Base-by-base conservation (phyloP, 2,888 invertebrate genomes). In the Hypena proboscidalis region DNA sequence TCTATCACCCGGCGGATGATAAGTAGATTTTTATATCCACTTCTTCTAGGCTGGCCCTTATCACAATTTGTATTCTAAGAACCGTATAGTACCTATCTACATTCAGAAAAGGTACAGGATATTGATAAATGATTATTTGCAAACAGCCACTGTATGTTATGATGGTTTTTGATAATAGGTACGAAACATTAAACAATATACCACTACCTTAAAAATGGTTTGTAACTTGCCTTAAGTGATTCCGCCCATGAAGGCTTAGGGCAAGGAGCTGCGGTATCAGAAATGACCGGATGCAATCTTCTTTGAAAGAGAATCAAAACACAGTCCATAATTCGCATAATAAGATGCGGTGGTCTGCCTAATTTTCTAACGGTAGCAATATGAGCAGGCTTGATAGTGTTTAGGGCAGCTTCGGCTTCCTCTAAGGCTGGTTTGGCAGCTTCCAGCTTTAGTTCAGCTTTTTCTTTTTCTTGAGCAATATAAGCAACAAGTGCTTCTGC, bases 261-360 rank as follows among this genome's bases (percentile, higher is more conserved):
- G 74, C 97, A 97, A 0, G 95, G 94, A 0, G 95, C 94, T 17
- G 96, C 93, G 0, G 94, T 93, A 77, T 99, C 99, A 2, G 95
- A 92, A 62, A 95, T 94, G 3, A 96, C 93, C 0, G 96, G 93
- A 77, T 98, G 97, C 29, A 98, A 77, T 81, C 95, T 95, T 51
- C 97, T 93, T 90, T 98, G 98, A 77, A 99, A 99, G 13, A 99
- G 87, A 64, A 99, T 95, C 63, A 98, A 79, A 0, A 98, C 98
- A 77, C 97, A 97, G 81, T 99, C 99, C 99, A 99, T 99, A 63
- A 99, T 99, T 52, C 98, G 93, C 98, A 99, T 97, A 71, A 99
- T 99, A 5, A 99, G 91, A 89, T 98, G 98, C 0, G 99, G 99
- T 0, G 99, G 99, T 52, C 98, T 93, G 4, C 98, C 98, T 38